phyloP scores from a whole-genome alignment of 2,888 invertebrate genomes.

The Caenorhabditis drosophilae region DNA sequence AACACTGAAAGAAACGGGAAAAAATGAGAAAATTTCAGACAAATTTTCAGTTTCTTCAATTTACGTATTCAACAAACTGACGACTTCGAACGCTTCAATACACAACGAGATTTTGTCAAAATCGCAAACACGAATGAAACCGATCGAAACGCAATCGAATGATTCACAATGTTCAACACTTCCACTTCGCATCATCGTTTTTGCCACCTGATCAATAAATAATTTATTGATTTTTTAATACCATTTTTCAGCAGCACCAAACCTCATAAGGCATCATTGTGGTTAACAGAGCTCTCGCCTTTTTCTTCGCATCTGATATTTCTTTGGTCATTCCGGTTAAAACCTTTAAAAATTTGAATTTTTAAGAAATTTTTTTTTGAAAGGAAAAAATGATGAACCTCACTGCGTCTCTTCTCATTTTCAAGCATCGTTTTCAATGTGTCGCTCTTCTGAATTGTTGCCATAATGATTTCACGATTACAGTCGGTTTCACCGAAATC shows the following conservation, averaged over 20 bases:
- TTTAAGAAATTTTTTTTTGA: too few relatives aligned
- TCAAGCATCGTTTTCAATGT: slow-evolving; percentile 91
- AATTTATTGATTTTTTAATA: too few relatives aligned
- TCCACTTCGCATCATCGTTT: slow-evolving; percentile 45
- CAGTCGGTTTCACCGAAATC: slow-evolving; percentile 99
- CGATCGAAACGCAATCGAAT: slow-evolving; percentile 91
- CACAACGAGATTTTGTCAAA: slow-evolving; percentile 94
- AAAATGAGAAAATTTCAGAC: slow-evolving; percentile 1
- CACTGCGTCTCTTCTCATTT: slow-evolving; percentile 86
- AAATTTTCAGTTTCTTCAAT: neutral
- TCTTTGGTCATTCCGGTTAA: slow-evolving; percentile 94
- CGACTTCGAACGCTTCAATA: slow-evolving; percentile 95
- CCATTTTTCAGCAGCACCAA: too few relatives aligned
- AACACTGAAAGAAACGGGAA: slow-evolving; percentile 18
- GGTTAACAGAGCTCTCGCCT: slow-evolving; percentile 90
- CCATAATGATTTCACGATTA: slow-evolving; percentile 87
- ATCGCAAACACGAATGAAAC: slow-evolving; percentile 85
- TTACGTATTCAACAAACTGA: slow-evolving; percentile 86
- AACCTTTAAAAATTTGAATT: too few relatives aligned
- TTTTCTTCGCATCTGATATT: slow-evolving; percentile 91
- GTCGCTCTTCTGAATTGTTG: slow-evolving; percentile 90
- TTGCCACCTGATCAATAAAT: slow-evolving; percentile 45
- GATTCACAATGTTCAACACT: slow-evolving; percentile 75
- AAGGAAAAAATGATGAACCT: too few relatives aligned
- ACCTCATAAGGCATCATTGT: slow-evolving; percentile 96